Evolutionary conservation across 2,888 invertebrate species (phyloP).

Genomic region (Desoria tigrina): DNA sequence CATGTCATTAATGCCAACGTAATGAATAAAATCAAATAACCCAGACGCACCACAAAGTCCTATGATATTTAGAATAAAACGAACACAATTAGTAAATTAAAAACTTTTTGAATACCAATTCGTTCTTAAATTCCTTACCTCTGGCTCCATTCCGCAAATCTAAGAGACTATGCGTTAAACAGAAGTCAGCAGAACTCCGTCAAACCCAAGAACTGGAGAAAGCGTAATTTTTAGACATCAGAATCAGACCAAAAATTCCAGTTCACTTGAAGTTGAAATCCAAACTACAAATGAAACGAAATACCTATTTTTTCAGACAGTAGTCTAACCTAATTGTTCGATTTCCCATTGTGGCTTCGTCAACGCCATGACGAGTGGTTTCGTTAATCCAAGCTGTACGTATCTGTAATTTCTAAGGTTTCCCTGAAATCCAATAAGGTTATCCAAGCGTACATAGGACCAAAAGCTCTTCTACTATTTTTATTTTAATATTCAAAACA

Average conservation of each 20-base stretch:
- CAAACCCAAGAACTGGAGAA: no score
- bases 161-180: no score
- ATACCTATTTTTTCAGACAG: no score
- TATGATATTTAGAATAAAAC: slow-evolving; percentile 21
- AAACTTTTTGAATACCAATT: not conserved
- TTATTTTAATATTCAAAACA: not conserved
- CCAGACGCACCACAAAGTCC: slow-evolving; percentile 40
- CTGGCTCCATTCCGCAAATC: slow-evolving; percentile 33
- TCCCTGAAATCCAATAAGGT: slow-evolving; percentile 13
- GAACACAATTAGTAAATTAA: slow-evolving; percentile 1
- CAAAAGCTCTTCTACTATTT: not conserved
- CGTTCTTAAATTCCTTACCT: slow-evolving; percentile 21
- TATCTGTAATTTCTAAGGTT: slow-evolving; percentile 2
- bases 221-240: no score
- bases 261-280: no score
- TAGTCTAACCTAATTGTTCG: no score
- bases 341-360: no score
- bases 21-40: slow-evolving; percentile 43
- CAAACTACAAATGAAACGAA: no score
- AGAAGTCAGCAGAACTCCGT: no score
- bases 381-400: not conserved
- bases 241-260: no score
- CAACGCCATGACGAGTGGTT: no score
- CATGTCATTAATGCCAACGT: slow-evolving; percentile 50
- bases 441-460: not conserved